phyloP scores from a whole-genome alignment of 2,797 vertebrate genomes.

The Anableps anableps region DNA sequence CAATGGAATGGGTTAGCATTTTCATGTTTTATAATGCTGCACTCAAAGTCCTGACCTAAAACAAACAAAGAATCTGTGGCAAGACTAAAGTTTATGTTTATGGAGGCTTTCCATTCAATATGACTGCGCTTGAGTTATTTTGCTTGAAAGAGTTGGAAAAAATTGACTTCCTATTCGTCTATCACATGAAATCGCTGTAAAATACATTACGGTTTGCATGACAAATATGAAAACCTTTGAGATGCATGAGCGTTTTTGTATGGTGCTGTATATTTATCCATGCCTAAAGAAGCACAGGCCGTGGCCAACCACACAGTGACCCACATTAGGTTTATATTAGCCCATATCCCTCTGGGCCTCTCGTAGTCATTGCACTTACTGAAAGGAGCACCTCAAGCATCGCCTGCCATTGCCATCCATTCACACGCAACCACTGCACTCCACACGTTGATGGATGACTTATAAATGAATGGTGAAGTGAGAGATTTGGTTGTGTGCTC shows the following conservation, averaged over 20 bases:
- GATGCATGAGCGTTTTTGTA: not conserved
- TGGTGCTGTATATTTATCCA: not conserved
- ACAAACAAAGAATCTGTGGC: too few relatives aligned
- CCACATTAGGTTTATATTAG: slow-evolving; percentile 34
- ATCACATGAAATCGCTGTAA: not conserved
- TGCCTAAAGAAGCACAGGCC: slow-evolving; percentile 26
- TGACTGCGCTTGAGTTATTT: too few relatives aligned
- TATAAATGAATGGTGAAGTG: slow-evolving; percentile 50
- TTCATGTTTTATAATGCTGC: too few relatives aligned
- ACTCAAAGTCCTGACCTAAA: too few relatives aligned
- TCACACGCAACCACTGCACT: slow-evolving; percentile 24
- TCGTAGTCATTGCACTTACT: slow-evolving; percentile 35
- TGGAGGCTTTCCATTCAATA: too few relatives aligned
- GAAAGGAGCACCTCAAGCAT: slow-evolving; percentile 41
- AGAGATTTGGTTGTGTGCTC: slow-evolving; percentile 55
- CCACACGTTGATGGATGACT: slow-evolving; percentile 58
- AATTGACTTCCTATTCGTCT: not conserved
- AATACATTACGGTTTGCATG: not conserved
- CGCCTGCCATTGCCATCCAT: slow-evolving; percentile 15
- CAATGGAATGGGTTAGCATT: too few relatives aligned
- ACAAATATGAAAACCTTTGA: not conserved
- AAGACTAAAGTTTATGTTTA: too few relatives aligned
- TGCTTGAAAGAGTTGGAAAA: not conserved
- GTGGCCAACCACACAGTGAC: slow-evolving; percentile 52
- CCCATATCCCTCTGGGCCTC: slow-evolving; percentile 44